Conservation (phyloP, 1,140 invertebrate genomes). For the Listronotus bonariensis region DNA sequence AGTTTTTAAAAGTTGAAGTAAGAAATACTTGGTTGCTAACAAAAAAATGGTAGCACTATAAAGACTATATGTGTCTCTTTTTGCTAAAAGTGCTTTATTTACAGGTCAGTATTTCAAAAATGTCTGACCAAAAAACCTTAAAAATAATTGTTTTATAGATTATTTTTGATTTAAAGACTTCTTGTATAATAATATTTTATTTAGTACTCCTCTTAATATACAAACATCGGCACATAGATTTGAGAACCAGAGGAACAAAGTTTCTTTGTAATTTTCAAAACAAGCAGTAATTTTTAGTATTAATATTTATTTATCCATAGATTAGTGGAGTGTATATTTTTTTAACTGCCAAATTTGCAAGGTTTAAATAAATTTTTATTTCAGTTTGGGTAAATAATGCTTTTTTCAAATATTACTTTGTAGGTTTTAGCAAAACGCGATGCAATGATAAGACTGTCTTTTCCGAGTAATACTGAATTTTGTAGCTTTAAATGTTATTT, state of each 20-base stretch:
- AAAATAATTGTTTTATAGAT: not conserved
- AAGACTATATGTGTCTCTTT: not conserved
- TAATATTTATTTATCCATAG: slow-evolving; percentile 20
- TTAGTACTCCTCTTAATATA: not conserved
- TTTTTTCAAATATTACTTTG: slow-evolving; percentile 5
- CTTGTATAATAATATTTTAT: not conserved
- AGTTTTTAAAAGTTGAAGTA: too few relatives aligned
- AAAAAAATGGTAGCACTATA: not conserved
- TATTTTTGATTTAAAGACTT: not conserved
- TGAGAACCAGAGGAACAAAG: not conserved
- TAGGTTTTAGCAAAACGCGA: not conserved
- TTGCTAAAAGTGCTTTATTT: not conserved
- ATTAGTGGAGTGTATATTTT: slow-evolving; percentile 6
- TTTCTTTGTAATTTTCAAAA: too few relatives aligned
- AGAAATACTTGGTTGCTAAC: too few relatives aligned
- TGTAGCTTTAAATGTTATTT: slow-evolving; percentile 1
- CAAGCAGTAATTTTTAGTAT: slow-evolving; percentile 2
- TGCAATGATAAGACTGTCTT: slow-evolving; percentile 6
- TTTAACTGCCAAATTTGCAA: not conserved
- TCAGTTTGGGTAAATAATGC: too few relatives aligned
- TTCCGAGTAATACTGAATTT: slow-evolving; percentile 4
- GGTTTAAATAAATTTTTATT: too few relatives aligned
- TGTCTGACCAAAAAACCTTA: not conserved
- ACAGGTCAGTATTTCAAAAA: slow-evolving; percentile 15
- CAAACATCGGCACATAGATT: not conserved